A percentile compares a stretch with the other conserved stretches of the same genome.
phyloP scores from a whole-genome alignment of 2,888 invertebrate species.

The Prostheceraeus crozeri region DNA sequence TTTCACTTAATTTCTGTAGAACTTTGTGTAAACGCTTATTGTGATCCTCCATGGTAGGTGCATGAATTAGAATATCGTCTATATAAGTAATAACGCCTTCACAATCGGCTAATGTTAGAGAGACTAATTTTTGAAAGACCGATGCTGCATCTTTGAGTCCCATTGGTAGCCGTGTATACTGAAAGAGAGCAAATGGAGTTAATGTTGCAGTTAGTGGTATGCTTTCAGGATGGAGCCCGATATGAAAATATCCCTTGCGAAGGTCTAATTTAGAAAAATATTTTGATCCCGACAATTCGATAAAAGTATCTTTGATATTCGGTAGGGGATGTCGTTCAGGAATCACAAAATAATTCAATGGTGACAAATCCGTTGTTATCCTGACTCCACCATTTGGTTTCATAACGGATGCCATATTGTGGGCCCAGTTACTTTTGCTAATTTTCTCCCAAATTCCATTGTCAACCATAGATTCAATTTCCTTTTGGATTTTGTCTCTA shows the following conservation, averaged over 20 bases:
- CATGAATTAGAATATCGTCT: conserved; percentile 5
- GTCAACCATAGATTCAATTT: conserved; percentile 20
- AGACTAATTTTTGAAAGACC: conserved; percentile 10
- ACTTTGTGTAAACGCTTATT: too few relatives aligned
- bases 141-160: not conserved
- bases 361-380: not conserved
- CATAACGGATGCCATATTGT: not conserved
- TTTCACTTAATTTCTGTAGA: too few relatives aligned
- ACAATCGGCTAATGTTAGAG: not conserved
- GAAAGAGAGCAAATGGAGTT: conserved; percentile 1
- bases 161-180: conserved; percentile 3
- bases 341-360: conserved; percentile 1
- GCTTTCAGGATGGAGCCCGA: not conserved
- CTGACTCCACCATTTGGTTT: conserved; percentile 16
- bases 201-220: conserved; percentile 7
- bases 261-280: not conserved
- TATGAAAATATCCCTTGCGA: conserved; percentile 5
- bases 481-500: not conserved
- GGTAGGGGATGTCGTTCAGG: too few relatives aligned
- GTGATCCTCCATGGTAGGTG: too few relatives aligned
- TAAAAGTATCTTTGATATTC: conserved; percentile 2
- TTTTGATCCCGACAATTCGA: not conserved
- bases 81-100: not conserved
- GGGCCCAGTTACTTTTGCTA: not conserved
- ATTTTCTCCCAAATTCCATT: conserved; percentile 12